Conservation (phyloP, 1,140 invertebrate genomes). For the Macrotrachela quadricornifera region DNA sequence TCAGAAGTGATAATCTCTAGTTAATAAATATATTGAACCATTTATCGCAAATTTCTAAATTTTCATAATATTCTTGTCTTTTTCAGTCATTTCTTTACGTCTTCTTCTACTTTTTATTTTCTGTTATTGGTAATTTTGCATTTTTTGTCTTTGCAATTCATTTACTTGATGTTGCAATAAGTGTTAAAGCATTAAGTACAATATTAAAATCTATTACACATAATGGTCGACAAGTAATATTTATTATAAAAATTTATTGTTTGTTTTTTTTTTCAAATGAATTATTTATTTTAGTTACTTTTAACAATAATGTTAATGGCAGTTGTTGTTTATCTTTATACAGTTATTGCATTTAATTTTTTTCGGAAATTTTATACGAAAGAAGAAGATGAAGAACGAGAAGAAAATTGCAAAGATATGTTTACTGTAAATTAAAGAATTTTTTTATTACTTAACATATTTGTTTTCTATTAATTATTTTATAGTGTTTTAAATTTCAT, state of each 20-base stretch:
- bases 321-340: constrained; percentile 97
- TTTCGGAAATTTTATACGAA: constrained; percentile 98
- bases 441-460: neutral
- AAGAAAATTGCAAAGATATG: constrained; percentile 96
- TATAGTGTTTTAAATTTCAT: constrained; percentile 98
- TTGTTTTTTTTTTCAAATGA: neutral
- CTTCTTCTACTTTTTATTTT: constrained; percentile 84
- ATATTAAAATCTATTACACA: constrained; percentile 98
- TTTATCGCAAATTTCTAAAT: no score
- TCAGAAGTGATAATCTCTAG: no score
- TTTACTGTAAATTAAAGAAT: constrained; percentile 47
- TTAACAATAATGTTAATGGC: constrained; percentile 90
- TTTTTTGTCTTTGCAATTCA: constrained; percentile 99
- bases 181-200: constrained; percentile 83
- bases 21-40: no score
- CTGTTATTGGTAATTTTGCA: constrained; percentile 87
- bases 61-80: neutral
- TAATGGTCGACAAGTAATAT: constrained; percentile 75
- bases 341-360: constrained; percentile 98
- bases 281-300: constrained; percentile 43
- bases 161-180: constrained; percentile 86
- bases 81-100: constrained; percentile 79
- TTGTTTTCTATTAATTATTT: neutral
- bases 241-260: neutral
- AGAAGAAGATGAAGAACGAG: constrained; percentile 66